Evolutionary conservation across 1,140 invertebrate genomes (phyloP).

Genomic region (Platorchestia sp.): DNA sequence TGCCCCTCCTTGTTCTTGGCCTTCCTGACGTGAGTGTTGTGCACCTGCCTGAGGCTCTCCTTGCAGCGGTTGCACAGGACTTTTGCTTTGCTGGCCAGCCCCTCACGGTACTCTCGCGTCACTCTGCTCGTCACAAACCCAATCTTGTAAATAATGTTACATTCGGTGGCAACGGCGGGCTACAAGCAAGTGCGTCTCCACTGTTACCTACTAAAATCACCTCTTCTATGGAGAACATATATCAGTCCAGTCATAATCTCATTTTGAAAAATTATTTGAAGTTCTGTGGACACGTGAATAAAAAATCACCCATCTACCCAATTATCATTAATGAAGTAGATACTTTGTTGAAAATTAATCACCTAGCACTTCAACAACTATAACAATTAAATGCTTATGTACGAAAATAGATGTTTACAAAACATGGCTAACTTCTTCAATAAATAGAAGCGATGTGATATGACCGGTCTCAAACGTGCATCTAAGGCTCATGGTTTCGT

Average conservation of each 20-base stretch:
- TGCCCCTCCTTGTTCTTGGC: constrained; percentile 77
- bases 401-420: background rate
- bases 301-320: too few relatives aligned
- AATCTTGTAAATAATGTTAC: background rate
- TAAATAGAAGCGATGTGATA: background rate
- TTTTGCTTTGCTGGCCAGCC: constrained; percentile 89
- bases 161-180: background rate
- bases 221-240: background rate
- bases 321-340: background rate
- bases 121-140: constrained; percentile 74
- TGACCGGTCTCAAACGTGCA: background rate
- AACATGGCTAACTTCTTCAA: background rate
- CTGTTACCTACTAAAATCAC: too few relatives aligned
- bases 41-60: constrained; percentile 82
- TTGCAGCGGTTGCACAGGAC: constrained; percentile 83
- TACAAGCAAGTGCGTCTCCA: background rate
- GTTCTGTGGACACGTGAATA: background rate
- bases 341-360: background rate
- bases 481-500: background rate
- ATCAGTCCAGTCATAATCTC: background rate
- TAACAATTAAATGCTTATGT: background rate
- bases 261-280: background rate
- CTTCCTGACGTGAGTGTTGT: constrained; percentile 81
- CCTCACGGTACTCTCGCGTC: constrained; percentile 91
- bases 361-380: background rate